These are phyloP conservation scores for Mayetiola destructor DNA, from an alignment of 2,888 invertebrate species.

Conservation along the genomic window DNA sequence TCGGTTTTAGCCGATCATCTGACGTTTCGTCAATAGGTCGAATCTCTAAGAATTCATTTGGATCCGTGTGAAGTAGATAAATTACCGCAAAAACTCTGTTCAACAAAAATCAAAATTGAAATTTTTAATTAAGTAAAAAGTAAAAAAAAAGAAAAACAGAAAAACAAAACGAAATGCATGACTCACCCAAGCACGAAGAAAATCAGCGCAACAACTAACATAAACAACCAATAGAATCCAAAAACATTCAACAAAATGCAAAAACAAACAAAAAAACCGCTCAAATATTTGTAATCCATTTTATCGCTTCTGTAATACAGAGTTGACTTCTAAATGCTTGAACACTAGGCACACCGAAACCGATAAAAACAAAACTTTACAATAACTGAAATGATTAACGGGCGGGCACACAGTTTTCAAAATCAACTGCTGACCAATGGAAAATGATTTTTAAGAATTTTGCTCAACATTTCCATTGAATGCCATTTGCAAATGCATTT, in stretches of 20 bases:
- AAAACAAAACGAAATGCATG: background rate
- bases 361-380: too few relatives aligned
- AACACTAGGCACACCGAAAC: too few relatives aligned
- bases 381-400: too few relatives aligned
- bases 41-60: conserved; percentile 11
- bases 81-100: conserved; percentile 14
- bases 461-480: too few relatives aligned
- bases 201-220: conserved; percentile 13
- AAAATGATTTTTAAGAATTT: too few relatives aligned
- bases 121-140: background rate
- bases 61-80: conserved; percentile 16
- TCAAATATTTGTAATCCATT: conserved; percentile 18
- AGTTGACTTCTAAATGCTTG: too few relatives aligned
- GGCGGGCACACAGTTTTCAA: too few relatives aligned
- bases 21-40: background rate
- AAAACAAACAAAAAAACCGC: conserved; percentile 15
- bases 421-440: too few relatives aligned
- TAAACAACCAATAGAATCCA: conserved; percentile 15
- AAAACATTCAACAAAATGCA: conserved; percentile 17
- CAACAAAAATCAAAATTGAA: background rate
- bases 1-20: conserved; percentile 16
- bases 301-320: background rate
- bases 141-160: background rate
- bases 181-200: conserved; percentile 18
- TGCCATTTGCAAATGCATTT: too few relatives aligned